Percentiles rank a stretch among this genome's conserved stretches.
Evolutionary conservation across 2,113 vertebrate species (phyloP).

Genomic region (Leucosticte australis): DNA sequence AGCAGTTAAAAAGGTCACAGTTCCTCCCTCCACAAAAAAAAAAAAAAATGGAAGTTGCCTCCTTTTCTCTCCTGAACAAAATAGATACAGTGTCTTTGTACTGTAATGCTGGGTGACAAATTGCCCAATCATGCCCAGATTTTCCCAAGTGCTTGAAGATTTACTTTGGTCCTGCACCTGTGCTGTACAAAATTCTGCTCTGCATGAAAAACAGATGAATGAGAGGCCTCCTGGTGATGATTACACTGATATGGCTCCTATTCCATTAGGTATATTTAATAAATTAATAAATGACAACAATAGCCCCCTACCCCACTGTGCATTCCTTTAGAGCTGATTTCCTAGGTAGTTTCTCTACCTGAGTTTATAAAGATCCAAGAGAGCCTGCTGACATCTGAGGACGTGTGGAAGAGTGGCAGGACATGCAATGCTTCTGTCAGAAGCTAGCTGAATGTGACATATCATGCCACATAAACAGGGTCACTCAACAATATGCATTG

Average conservation of each 20-base stretch:
- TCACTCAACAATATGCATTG: neutral
- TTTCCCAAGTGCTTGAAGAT: neutral
- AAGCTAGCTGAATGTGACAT: neutral
- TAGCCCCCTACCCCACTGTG: neutral
- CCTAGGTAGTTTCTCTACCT: neutral
- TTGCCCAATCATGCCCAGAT: neutral
- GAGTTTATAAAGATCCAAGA: neutral
- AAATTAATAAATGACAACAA: neutral
- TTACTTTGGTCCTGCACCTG: neutral
- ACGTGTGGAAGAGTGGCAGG: neutral
- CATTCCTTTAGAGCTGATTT: neutral
- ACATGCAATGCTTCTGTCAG: neutral
- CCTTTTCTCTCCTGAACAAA: neutral
- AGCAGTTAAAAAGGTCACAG: neutral
- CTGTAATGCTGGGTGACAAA: neutral
- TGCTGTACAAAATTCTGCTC: neutral
- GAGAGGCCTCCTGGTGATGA: neutral
- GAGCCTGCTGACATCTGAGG: neutral
- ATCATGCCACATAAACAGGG: rapidly evolving
- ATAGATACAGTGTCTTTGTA: neutral
- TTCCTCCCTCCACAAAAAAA: neutral
- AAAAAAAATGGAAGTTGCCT: neutral
- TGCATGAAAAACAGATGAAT: neutral
- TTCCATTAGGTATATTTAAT: neutral
- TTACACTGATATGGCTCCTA: neutral